Conservation (phyloP, 2,888 invertebrate species). For the Plebejus argus region DNA sequence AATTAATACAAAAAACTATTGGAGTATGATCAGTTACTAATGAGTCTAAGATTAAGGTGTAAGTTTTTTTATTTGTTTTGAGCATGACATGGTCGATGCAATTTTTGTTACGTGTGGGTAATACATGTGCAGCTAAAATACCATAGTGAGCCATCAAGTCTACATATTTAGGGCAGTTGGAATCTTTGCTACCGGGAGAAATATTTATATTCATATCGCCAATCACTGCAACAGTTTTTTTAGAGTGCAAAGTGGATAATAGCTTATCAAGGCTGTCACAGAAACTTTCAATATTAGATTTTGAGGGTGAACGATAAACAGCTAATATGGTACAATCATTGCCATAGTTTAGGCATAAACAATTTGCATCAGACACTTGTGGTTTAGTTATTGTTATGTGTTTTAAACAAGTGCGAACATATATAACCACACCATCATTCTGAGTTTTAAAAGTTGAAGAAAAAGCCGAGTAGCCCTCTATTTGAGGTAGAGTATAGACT, state of each 20-base stretch:
- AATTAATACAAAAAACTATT: not conserved
- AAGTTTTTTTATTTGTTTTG: not conserved
- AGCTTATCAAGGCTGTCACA: not conserved
- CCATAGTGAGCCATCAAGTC: not conserved
- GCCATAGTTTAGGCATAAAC: not conserved
- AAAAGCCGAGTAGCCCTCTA: slow-evolving; percentile 2
- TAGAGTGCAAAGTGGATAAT: not conserved
- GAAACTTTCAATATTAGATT: not conserved
- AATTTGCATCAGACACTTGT: not conserved
- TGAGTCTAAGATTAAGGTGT: not conserved
- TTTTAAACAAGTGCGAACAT: not conserved
- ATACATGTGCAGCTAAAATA: not conserved
- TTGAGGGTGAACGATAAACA: not conserved
- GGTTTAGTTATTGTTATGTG: slow-evolving; percentile 1
- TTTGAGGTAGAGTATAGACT: not conserved
- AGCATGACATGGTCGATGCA: not conserved
- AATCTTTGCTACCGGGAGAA: not conserved
- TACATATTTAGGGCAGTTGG: not conserved
- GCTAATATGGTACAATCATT: not conserved
- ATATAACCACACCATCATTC: slow-evolving; percentile 17
- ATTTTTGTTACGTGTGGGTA: not conserved
- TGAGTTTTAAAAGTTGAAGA: not conserved
- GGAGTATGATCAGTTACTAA: not conserved
- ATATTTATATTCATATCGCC: slow-evolving; percentile 21
- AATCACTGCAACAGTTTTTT: not conserved